Percentiles rank a stretch among this genome's conserved stretches.
Conservation (phyloP, 53 echinoderm and acorn worm genomes). For the Hippasteria phrygiana region DNA sequence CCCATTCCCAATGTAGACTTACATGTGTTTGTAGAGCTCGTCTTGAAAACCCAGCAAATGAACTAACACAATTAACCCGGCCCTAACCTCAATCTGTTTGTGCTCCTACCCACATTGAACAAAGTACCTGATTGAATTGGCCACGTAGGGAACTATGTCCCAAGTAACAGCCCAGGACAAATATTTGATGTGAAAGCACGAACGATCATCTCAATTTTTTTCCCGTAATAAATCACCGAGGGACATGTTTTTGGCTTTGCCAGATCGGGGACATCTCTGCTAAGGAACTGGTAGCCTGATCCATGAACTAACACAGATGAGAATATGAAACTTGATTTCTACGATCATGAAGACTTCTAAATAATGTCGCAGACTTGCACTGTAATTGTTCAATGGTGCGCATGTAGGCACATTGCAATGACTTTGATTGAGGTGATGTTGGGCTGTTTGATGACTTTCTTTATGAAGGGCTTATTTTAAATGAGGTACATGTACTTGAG, state of each 20-base stretch:
- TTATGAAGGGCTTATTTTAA: no score
- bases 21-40: not conserved
- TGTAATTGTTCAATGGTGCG: no score
- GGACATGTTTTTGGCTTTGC: not conserved
- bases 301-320: not conserved
- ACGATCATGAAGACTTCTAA: not conserved
- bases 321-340: not conserved
- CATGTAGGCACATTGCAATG: no score
- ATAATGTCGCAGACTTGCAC: no score
- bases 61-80: conserved; percentile 53
- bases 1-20: not conserved
- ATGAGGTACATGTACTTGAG: no score
- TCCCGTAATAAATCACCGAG: not conserved
- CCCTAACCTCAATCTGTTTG: conserved; percentile 9
- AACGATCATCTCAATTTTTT: conserved; percentile 7
- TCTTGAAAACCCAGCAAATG: not conserved
- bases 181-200: conserved; percentile 60
- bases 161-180: not conserved
- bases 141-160: conserved; percentile 45
- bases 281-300: not conserved
- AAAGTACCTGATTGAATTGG: conserved; percentile 47
- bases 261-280: not conserved
- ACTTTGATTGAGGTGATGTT: no score
- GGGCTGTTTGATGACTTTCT: no score
- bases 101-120: conserved; percentile 3